Conservation (phyloP, 2,888 invertebrate genomes). For the Shargacucullia verbasci region DNA sequence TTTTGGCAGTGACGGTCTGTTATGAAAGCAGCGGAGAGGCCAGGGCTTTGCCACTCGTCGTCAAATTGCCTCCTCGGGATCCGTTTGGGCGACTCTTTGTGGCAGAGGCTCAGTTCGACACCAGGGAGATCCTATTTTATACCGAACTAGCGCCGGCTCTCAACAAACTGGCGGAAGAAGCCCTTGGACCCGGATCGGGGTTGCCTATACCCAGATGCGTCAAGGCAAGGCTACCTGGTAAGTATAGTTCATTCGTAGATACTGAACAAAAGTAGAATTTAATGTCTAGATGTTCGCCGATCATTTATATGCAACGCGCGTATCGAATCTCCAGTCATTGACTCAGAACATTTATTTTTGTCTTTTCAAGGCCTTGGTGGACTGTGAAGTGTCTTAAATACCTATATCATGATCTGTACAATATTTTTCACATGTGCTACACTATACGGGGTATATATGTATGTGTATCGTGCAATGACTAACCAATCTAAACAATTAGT, state of each 20-base stretch:
- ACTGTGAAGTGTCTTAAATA: constrained; percentile 29
- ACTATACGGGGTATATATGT: background rate
- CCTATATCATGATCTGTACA: background rate
- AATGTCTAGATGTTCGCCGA: constrained; percentile 10
- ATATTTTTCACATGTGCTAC: constrained; percentile 15
- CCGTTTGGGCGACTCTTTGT: constrained; percentile 94
- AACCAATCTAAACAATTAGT: constrained; percentile 27
- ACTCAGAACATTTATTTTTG: constrained; percentile 57
- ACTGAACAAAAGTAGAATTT: constrained; percentile 7
- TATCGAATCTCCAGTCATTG: constrained; percentile 50
- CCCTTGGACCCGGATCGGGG: constrained; percentile 77
- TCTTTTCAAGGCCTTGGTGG: constrained; percentile 54
- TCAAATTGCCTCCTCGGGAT: constrained; percentile 93
- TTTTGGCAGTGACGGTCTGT: constrained; percentile 92
- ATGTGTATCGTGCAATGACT: background rate
- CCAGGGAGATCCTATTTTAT: constrained; percentile 94
- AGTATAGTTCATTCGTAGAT: constrained; percentile 32
- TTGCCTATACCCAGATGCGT: constrained; percentile 90
- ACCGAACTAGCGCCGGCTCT: constrained; percentile 93
- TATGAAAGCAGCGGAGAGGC: constrained; percentile 85
- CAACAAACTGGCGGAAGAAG: constrained; percentile 91
- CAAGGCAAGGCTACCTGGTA: constrained; percentile 91
- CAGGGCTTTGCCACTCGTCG: constrained; percentile 88
- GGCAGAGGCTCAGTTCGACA: constrained; percentile 94
- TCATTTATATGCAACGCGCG: constrained; percentile 51